Evolutionary conservation across 2,797 vertebrate genomes (phyloP), one percentile per base, ranked within the genome.

Genomic region (Sebastes minor): DNA sequence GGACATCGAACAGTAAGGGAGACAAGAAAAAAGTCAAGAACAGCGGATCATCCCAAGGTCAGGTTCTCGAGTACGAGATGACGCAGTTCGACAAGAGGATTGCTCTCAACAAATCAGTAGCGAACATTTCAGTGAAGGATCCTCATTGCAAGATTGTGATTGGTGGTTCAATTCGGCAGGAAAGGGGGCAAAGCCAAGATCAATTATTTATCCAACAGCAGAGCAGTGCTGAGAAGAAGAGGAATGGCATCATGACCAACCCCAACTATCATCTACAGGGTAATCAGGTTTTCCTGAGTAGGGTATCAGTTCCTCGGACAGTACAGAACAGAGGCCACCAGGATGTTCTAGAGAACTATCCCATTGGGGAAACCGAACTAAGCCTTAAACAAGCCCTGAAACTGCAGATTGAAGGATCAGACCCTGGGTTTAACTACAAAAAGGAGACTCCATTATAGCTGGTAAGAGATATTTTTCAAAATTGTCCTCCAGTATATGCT

Each of bases 381-480:
- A 98, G 97, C 96, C 97, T 99, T 95, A 99, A 99, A 95, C 98
- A 99, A 97, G 97, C 98, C 94, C 96, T 99, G 92, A 98, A 98
- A 95, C 97, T 99, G 87, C 99, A 99, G 93, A 97, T 99, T 78
- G 98, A 99, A 92, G 97, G 97, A 85, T 95, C 97, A 2, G 98
- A 99, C 89, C 95, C 97, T 14, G 97, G 97, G 82, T 98, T 98
- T 92, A 99, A 97, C 95, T 99, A 99, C 92, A 99, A 99, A 93
- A 99, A 99, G 92, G 99, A 99, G 93, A 99, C 98, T 1, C 99
- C 99, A 0, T 96, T 99, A 85, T 99, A 97, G 97, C 94, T 95
- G 97, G 97, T 98, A 96, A 96, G 86, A 81, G 27, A 81, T 18
- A 2, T 11, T 49, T 83, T 63, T 64, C 42, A 57, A 79, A 86